Evolutionary conservation across 1,140 invertebrate genomes (phyloP), one percentile per base, ranked within the genome.

Genomic region (Diachasma alloeum): DNA sequence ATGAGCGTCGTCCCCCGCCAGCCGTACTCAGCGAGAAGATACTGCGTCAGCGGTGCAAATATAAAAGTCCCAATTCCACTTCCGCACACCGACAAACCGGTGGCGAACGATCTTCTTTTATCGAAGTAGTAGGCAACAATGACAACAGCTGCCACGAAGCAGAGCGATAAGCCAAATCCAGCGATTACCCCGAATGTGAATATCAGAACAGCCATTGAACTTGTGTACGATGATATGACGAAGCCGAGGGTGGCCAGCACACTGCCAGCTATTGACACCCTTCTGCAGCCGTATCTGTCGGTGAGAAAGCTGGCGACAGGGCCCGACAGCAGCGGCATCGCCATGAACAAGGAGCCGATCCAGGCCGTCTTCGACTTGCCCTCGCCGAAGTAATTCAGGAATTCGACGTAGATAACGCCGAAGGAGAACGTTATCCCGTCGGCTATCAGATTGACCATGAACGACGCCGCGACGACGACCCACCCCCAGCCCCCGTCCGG

Each of bases 41-140:
- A 90, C 78, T 95, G 93, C 0, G 94, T 96, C n/a, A 97, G 83
- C 0, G 96, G 97, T 0, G 96, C 95, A 87, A 98, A 97, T 69
- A 98, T 93, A 84, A 98, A 97, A 0, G 97, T 98, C 0, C 97
- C 95, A 53, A 96, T 95, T 8, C 95, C 95, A 82, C 95, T 96
- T 0, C 97, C 97, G 84, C 96, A 97, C 0, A 98, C 96, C 0
- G 97, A 95, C 24, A 99, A 91, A 0, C 97, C 97, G 0, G 97
- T 99, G 0, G 97, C 97, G 56, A 99, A 92, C 0, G 97, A 97
- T 68, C 97, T 90, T 83, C 93, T 94, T 81, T 96, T 96, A 81
- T 99, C 97, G 86, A 99, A 99, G 86, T 98, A 99, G 85, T 97
- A 98, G 0, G 97, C 97, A 3, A 99, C 97, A 79, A 97, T 97